phyloP scores from a whole-genome alignment of 2,797 vertebrate species.

The Tauraco hartlaubi region DNA sequence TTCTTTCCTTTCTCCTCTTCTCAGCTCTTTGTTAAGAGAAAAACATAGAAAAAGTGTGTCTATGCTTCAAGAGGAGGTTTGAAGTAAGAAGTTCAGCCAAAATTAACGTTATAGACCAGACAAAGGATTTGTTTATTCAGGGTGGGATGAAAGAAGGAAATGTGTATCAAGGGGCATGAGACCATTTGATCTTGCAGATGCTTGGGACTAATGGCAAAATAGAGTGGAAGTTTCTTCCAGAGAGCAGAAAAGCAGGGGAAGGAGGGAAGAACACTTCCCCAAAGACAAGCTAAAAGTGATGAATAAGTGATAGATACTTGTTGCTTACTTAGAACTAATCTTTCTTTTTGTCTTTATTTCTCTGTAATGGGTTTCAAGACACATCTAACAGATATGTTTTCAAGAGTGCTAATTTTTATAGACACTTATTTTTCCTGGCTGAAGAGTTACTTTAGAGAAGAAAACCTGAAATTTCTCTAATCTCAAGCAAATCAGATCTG shows the following conservation, averaged over 20 bases:
- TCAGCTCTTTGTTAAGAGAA: not conserved
- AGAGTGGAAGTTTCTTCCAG: not conserved
- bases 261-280: not conserved
- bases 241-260: not conserved
- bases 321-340: not conserved
- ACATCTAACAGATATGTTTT: not conserved
- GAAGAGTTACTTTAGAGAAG: not conserved
- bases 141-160: conserved; percentile 8
- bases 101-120: conserved; percentile 4
- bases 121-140: conserved; percentile 33
- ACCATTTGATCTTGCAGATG: conserved; percentile 8
- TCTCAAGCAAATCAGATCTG: not conserved
- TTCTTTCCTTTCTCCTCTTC: conserved; percentile 41
- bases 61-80: not conserved
- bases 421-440: not conserved
- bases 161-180: not conserved
- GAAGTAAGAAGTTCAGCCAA: conserved; percentile 4
- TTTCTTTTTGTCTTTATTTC: not conserved
- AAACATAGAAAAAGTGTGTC: not conserved
- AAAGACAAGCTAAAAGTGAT: not conserved
- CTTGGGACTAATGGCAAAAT: not conserved
- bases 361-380: not conserved
- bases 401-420: not conserved
- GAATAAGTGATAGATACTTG: not conserved
- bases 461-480: not conserved